These are phyloP conservation scores for Venustaconcha ellipsiformis DNA, from an alignment of 1,140 invertebrate genomes.

Conservation along the genomic window DNA sequence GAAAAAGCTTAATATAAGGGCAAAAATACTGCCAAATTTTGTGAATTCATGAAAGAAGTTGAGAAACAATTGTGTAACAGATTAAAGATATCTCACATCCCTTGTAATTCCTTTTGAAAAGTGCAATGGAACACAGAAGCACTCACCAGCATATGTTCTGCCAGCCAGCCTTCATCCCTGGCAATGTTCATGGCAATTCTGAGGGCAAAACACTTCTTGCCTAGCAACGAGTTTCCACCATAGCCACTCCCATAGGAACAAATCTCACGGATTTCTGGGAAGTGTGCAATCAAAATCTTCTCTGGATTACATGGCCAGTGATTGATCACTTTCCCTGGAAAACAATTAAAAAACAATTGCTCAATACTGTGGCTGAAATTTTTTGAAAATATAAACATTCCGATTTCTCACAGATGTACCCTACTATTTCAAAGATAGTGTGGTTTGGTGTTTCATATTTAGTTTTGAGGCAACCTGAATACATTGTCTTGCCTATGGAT, in stretches of 20 bases:
- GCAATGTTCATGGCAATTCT: slow-evolving; percentile 96
- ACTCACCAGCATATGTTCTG: slow-evolving; percentile 96
- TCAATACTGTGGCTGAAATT: too few relatives aligned
- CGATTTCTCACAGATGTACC: neutral
- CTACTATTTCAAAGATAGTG: too few relatives aligned
- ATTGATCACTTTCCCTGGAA: slow-evolving; percentile 70
- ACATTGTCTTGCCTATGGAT: too few relatives aligned
- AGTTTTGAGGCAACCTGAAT: too few relatives aligned
- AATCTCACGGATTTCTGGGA: slow-evolving; percentile 84
- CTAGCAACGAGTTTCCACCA: slow-evolving; percentile 97
- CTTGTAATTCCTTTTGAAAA: too few relatives aligned
- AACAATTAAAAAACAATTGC: neutral
- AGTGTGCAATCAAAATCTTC: slow-evolving; percentile 71
- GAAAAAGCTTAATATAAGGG: too few relatives aligned
- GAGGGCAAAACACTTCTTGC: slow-evolving; percentile 99
- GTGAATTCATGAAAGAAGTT: too few relatives aligned
- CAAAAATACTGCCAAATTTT: too few relatives aligned
- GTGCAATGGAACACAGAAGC: neutral
- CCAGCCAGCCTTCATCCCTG: slow-evolving; percentile 95
- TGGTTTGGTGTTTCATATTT: too few relatives aligned
- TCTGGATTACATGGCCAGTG: slow-evolving; percentile 99
- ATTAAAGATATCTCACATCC: too few relatives aligned
- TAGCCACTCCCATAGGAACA: slow-evolving; percentile 96
- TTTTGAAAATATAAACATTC: too few relatives aligned
- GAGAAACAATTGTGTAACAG: too few relatives aligned